Base-by-base conservation (phyloP, 2,113 vertebrate species). In the Percopsis transmontana region DNA sequence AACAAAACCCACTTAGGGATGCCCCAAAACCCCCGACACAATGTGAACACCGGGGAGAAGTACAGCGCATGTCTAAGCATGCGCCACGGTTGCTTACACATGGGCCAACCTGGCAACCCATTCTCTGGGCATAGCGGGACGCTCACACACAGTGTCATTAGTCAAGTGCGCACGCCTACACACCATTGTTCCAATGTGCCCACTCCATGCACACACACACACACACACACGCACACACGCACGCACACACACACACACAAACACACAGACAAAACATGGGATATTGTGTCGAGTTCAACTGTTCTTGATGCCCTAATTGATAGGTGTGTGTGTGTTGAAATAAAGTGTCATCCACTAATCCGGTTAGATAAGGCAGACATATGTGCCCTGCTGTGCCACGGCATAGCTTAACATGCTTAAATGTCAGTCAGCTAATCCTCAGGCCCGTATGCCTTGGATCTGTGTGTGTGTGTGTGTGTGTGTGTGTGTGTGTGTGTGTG, bases 91-190 rank as follows among this genome's bases (percentile, higher is more conserved):
- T 67, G 63, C 56, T 23, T 62, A 23, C n/a, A n/a, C n/a, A n/a
- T n/a, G 15, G 64, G 41, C 51, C 15, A n/a, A 77, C 55, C 13
- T 68, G 68, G 74, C 74, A 75, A 73, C 42, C 61, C 68, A 70
- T 58, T 44, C 51, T 20, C 54, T 39, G 45, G 69, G 50, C 69
- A 66, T 13, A 48, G 70, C 23, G 42, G 23, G 68, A 75, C 61
- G 62, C 73, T 65, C 73, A 48, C n/a, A n/a, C 38, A 12, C 33
- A 52, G 40, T 1, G 55, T 27, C 27, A 23, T 2, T 2, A 15
- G 23, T 2, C 48, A 19, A 5, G 15, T 53, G 41, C 12, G 27
- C 27, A 33, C 2, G 13, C 41, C 41, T 15, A 16, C 42, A 7
- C 42, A 44, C 42, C 15, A 44, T 15, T 44, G 42, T 44, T 44